Base-by-base conservation (phyloP, 2,888 invertebrate species). In the Timema cristinae region DNA sequence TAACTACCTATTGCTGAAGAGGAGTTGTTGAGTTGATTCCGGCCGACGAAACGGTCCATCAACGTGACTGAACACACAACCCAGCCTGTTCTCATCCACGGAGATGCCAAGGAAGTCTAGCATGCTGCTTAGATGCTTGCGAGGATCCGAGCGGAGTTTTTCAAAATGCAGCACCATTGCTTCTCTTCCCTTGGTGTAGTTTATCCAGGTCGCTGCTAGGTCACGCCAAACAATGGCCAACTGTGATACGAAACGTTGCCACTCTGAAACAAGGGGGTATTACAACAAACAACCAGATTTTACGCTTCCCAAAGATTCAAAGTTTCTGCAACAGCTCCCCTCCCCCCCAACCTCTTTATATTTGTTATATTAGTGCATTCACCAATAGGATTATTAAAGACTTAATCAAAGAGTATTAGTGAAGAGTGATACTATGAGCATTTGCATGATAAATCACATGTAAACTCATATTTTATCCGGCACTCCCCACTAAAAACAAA, bases 131-230 rank as follows among this genome's bases (percentile, higher is more conserved):
- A 80, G 73, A 69, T 79, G 76, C 11, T 69, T 54, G 47, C 75
- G 74, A n/a, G 79, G 78, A 73, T 79, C 76, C 47, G 74, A 72
- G 74, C 77, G 76, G 9, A 81, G 72, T 16, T 79, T 75, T 73
- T 81, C 81, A 73, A 79, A 81, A 72, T 79, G 78, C 7, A 81
- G 75, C 7, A 81, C 78, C 68, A 79, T 76, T 13, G 78, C 75
- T 71, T 77, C 76, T 48, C 54, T 70, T 4, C 72, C 68, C 5
- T 73, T 74, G 13, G 75, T 72, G 48, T 73, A 75, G 69, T 73
- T 75, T 16, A 75, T 74, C 76, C 77, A 77, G 11, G 75, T 75
- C 11, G 75, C 74, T 9, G 75, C 75, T 50, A 76, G 69, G 50
- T 76, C 76, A 32, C 74, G 68, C 77, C 77, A 77, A 47, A 75